A percentile compares a stretch with the other conserved stretches of the same genome.
phyloP scores from a whole-genome alignment of 2,797 vertebrate species.

The Poecile montanus region DNA sequence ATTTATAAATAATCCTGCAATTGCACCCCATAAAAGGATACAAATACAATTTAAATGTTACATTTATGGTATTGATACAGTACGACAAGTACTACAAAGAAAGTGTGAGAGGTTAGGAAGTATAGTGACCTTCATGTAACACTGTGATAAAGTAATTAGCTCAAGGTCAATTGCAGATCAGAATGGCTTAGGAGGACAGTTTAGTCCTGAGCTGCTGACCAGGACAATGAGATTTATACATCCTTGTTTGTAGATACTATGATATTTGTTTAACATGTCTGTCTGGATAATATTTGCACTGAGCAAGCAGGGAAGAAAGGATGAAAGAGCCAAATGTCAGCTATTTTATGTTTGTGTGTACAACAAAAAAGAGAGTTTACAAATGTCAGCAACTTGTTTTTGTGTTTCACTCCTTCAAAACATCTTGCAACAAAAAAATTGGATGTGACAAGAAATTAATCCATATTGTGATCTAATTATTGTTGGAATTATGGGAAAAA shows the following conservation, averaged over 20 bases:
- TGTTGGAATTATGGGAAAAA: conserved; percentile 71
- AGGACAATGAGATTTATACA: conserved; percentile 6
- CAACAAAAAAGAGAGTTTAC: conserved; percentile 9
- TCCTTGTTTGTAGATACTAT: not conserved
- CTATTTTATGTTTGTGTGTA: not conserved
- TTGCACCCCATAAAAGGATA: not conserved
- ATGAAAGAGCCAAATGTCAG: conserved; percentile 4
- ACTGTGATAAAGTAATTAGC: not conserved
- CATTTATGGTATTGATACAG: not conserved
- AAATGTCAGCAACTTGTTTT: conserved; percentile 40
- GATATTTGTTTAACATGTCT: not conserved
- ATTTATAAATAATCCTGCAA: not conserved
- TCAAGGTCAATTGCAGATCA: not conserved
- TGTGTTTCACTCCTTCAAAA: conserved; percentile 47
- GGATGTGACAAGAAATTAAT: conserved; percentile 80
- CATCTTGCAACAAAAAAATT: conserved; percentile 69
- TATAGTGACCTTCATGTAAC: not conserved
- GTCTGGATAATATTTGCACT: conserved; percentile 18
- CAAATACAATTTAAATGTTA: not conserved
- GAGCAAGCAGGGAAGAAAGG: not conserved
- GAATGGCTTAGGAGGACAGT: not conserved
- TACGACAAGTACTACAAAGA: not conserved
- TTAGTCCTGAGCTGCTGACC: not conserved
- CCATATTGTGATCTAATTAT: conserved; percentile 75
- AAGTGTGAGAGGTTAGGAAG: not conserved